phyloP scores from a whole-genome alignment of 2,113 vertebrate genomes.

The Brienomyrus brachyistius region DNA sequence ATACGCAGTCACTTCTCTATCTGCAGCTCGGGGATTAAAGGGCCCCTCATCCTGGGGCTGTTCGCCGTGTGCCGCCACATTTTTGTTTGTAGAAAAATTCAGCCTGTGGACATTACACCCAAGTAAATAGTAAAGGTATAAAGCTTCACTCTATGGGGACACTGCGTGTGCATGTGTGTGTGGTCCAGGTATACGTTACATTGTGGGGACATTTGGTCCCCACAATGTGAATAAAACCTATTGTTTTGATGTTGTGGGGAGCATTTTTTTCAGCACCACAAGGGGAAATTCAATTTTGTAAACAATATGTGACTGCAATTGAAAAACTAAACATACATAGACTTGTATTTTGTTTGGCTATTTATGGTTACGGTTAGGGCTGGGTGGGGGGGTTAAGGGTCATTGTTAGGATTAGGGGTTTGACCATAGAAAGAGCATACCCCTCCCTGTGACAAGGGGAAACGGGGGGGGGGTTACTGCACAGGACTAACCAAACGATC shows the following conservation, averaged over 20 bases:
- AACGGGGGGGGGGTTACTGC: neutral
- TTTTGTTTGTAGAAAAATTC: neutral
- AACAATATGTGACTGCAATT: no score
- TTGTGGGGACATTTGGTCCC: no score
- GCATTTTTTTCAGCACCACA: no score
- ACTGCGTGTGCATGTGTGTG: neutral
- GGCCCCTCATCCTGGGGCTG: neutral
- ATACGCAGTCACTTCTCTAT: neutral
- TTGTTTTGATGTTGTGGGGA: no score
- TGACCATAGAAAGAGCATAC: neutral
- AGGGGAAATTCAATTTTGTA: no score
- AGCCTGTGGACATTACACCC: neutral
- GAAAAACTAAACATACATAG: no score
- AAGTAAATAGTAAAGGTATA: neutral
- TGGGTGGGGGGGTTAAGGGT: no score
- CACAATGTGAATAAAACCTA: no score
- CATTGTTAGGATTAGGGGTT: no score
- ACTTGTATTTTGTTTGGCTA: no score
- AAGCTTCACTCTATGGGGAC: neutral
- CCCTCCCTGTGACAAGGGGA: neutral
- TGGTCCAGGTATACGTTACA: no score
- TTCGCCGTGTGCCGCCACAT: neutral
- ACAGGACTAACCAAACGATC: neutral
- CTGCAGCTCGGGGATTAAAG: neutral
- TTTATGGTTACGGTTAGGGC: no score